Evolutionary conservation across 2,797 vertebrate species (phyloP).

Genomic region (Karalla daura): DNA sequence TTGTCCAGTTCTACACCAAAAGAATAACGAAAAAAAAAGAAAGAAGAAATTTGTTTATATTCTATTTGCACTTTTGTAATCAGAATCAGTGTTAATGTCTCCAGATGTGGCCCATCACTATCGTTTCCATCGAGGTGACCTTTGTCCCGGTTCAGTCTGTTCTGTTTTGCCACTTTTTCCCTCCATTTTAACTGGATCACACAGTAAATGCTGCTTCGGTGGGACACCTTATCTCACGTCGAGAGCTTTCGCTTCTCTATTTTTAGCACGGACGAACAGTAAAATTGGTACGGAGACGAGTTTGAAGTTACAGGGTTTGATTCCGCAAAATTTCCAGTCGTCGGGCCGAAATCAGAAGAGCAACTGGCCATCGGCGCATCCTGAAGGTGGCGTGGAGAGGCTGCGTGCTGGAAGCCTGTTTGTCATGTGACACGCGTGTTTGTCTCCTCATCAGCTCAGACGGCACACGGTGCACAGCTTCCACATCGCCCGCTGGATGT

Average conservation of each 20-base stretch:
- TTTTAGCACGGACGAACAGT: neutral
- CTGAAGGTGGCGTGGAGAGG: no score
- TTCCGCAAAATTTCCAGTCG: no score
- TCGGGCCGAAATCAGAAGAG: no score
- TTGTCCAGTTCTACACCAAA: conserved; percentile 13
- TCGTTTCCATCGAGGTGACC: conserved; percentile 1
- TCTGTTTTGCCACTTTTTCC: neutral
- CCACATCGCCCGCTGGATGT: no score
- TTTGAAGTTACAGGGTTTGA: neutral
- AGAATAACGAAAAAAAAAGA: neutral
- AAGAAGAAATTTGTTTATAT: conserved; percentile 18
- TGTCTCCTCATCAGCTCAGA: neutral
- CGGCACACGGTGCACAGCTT: no score
- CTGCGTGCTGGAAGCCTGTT: neutral
- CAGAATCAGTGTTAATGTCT: neutral
- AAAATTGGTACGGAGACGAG: neutral
- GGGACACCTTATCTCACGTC: neutral
- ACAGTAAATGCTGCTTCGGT: neutral
- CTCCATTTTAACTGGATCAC: neutral
- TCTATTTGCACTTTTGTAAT: conserved; percentile 26
- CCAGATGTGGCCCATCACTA: neutral
- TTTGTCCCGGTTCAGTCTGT: neutral
- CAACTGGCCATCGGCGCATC: no score
- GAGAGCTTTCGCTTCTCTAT: neutral
- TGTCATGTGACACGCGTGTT: conserved; percentile 12